Percentiles rank a stretch among this genome's conserved stretches.
These are phyloP conservation scores for Planiliza haematocheilus DNA, from an alignment of 2,113 vertebrate genomes.

Conservation along the genomic window DNA sequence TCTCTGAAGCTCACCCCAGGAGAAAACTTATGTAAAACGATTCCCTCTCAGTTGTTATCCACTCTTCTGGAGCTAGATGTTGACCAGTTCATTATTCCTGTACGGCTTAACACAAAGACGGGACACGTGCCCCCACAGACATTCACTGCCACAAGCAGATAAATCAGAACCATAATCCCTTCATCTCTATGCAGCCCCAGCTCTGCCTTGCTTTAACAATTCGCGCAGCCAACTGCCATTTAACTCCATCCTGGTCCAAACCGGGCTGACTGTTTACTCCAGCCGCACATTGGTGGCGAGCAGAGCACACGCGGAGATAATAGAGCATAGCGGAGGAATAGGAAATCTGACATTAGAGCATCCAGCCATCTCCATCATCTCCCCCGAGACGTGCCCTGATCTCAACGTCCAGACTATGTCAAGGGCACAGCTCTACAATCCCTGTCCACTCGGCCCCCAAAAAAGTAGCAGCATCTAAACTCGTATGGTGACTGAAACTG, in stretches of 20 bases:
- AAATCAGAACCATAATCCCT: constrained; percentile 52
- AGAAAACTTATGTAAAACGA: not conserved
- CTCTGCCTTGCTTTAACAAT: constrained; percentile 27
- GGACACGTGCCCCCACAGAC: constrained; percentile 28
- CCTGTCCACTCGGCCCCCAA: not conserved
- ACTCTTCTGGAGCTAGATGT: not conserved
- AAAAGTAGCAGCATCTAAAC: not conserved
- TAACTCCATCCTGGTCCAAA: constrained; percentile 4
- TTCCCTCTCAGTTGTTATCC: not conserved
- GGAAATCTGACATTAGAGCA: constrained; percentile 53
- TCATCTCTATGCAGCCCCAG: constrained; percentile 57
- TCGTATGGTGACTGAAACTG: constrained; percentile 4
- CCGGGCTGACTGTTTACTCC: constrained; percentile 28
- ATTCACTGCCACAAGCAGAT: constrained; percentile 20
- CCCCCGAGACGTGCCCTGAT: constrained; percentile 19
- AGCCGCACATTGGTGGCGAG: not conserved
- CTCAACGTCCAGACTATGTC: not conserved
- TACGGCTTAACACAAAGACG: constrained; percentile 11
- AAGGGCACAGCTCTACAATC: constrained; percentile 12
- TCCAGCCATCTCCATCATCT: constrained; percentile 5
- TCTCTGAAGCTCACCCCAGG: not conserved
- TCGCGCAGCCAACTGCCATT: constrained; percentile 40
- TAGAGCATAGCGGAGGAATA: constrained; percentile 25
- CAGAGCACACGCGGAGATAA: constrained; percentile 12
- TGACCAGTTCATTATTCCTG: constrained; percentile 5